phyloP scores from a whole-genome alignment of 2,888 invertebrate species.

The Tortrix viridana region DNA sequence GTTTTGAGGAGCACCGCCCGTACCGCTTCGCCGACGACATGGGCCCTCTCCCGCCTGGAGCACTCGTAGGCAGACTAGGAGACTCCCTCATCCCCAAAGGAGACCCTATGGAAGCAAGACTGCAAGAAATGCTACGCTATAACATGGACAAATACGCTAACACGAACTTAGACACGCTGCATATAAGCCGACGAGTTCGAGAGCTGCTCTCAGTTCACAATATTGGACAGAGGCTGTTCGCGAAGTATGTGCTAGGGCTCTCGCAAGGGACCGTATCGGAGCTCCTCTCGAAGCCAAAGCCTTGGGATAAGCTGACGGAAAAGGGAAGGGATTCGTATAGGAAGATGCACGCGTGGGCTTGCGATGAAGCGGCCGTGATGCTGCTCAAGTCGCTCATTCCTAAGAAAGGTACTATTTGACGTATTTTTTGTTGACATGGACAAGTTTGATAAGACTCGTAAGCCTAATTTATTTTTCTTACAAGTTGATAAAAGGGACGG shows the following conservation, averaged over 20 bases:
- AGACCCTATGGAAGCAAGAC: conserved; percentile 95
- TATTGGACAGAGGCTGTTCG: conserved; percentile 99
- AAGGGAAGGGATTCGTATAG: conserved; percentile 99
- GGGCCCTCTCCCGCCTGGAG: conserved; percentile 89
- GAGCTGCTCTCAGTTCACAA: conserved; percentile 98
- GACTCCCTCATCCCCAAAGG: conserved; percentile 96
- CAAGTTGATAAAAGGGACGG: too few species aligned
- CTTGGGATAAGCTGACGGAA: conserved; percentile 99
- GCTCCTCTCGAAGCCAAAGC: conserved; percentile 98
- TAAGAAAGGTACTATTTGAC: conserved; percentile 93
- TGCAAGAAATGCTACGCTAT: conserved; percentile 96
- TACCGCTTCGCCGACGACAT: conserved; percentile 94
- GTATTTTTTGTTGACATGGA: conserved; percentile 47
- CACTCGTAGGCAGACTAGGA: conserved; percentile 93
- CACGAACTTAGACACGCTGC: conserved; percentile 96
- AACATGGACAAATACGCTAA: conserved; percentile 98
- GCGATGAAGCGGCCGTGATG: conserved; percentile 98
- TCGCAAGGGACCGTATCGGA: conserved; percentile 99
- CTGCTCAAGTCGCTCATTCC: conserved; percentile 99
- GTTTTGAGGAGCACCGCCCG: conserved; percentile 91
- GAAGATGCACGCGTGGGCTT: conserved; percentile 99
- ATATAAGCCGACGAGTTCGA: conserved; percentile 95
- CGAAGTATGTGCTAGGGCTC: conserved; percentile 98
- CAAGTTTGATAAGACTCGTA: conserved; percentile 33
- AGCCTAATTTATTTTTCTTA: background rate